A percentile compares a stretch with the other conserved stretches of the same genome.
These are phyloP conservation scores for Ptilorrhoa leucosticta DNA, from an alignment of 2,113 vertebrate genomes.

Conservation along the genomic window DNA sequence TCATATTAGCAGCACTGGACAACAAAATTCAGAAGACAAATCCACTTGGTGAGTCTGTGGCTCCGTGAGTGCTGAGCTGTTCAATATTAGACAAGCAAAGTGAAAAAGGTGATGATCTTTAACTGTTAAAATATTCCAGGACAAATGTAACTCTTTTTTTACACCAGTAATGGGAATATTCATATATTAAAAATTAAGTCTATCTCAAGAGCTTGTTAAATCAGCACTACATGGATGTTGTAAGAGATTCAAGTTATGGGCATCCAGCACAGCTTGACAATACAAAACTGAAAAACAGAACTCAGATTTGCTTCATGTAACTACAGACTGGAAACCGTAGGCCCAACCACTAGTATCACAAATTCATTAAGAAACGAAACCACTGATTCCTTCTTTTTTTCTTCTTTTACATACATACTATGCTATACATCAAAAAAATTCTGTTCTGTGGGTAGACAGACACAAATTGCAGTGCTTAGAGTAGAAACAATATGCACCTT, in stretches of 20 bases:
- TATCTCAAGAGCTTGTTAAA: background rate
- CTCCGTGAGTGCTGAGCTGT: background rate
- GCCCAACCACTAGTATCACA: background rate
- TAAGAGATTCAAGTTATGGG: background rate
- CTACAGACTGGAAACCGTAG: background rate
- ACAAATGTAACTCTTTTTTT: background rate
- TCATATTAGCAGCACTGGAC: background rate
- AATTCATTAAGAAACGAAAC: background rate
- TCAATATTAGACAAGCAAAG: background rate
- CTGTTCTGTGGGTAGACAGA: slow-evolving; percentile 18
- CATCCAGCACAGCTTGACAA: background rate
- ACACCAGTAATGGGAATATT: background rate
- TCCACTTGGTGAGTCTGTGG: background rate
- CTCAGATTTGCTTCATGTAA: background rate
- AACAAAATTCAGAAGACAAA: background rate
- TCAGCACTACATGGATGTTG: background rate
- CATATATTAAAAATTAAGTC: background rate
- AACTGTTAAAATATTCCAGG: background rate
- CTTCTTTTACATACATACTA: background rate
- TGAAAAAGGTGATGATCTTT: background rate
- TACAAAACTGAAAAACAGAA: background rate
- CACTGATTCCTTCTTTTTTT: background rate
- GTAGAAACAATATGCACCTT: background rate
- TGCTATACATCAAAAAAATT: background rate
- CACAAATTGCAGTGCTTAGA: background rate